These are phyloP conservation scores for Tipula unca DNA, from an alignment of 2,888 invertebrate species.

Conservation along the genomic window DNA sequence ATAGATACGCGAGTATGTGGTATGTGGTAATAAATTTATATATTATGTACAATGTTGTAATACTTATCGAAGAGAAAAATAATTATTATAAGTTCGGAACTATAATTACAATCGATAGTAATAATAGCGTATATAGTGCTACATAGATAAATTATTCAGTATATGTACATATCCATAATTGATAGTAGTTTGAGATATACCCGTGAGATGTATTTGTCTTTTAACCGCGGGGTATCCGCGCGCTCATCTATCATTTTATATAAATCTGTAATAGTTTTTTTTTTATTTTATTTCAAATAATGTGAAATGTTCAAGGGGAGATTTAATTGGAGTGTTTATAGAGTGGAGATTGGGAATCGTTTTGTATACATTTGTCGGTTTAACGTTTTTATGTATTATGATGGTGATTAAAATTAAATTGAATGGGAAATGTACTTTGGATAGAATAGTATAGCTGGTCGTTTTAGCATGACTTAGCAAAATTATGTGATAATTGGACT, in stretches of 20 bases:
- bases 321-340: conserved; percentile 1
- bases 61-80: not conserved
- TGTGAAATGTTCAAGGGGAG: conserved; percentile 14
- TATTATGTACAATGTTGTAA: not conserved
- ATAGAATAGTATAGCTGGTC: not conserved
- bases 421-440: not conserved
- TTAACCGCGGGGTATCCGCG: not conserved
- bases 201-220: not conserved
- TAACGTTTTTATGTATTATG: too few species aligned
- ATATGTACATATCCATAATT: not conserved
- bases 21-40: not conserved
- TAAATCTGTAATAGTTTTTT: not conserved
- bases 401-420: not conserved
- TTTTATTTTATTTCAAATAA: not conserved
- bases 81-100: not conserved
- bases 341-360: not conserved
- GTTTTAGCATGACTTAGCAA: not conserved
- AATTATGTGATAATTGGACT: not conserved
- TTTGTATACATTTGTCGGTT: not conserved
- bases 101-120: conserved; percentile 4
- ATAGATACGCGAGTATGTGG: not conserved
- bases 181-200: not conserved
- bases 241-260: conserved; percentile 1
- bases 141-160: not conserved
- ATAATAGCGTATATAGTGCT: not conserved